A percentile compares a stretch with the other conserved stretches of the same genome.
These are phyloP conservation scores for Zoanthus gigantus DNA, from an alignment of 92 coral and sea anemone genomes.

Conservation along the genomic window DNA sequence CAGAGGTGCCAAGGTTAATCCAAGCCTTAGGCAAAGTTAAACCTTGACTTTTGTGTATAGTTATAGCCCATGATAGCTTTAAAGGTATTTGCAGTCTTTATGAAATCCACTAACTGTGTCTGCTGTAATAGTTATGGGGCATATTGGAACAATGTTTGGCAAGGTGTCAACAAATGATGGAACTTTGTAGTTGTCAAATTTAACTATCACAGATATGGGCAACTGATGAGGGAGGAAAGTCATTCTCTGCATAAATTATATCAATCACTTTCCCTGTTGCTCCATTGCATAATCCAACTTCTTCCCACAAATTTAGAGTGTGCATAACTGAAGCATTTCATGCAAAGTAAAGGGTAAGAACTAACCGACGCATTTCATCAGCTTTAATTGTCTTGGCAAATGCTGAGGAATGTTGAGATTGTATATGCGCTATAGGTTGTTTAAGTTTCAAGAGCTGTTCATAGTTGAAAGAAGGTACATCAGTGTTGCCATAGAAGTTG, in stretches of 20 bases:
- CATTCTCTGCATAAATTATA: conserved; percentile 7
- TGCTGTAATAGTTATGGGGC: conserved; percentile 45
- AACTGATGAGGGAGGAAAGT: conserved; percentile 30
- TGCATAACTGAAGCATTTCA: conserved; percentile 43
- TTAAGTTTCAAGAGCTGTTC: conserved; percentile 3
- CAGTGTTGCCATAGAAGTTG: not conserved
- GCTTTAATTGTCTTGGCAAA: not conserved
- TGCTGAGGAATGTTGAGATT: not conserved
- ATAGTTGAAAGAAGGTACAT: not conserved
- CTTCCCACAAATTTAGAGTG: conserved; percentile 34
- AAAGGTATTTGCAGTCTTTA: conserved; percentile 63
- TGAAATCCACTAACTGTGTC: not conserved
- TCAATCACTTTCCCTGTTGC: conserved; percentile 3
- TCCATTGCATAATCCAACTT: conserved; percentile 51
- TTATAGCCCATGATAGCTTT: conserved; percentile 68
- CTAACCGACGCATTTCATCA: not conserved
- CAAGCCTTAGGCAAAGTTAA: not conserved
- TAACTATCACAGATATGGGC: conserved; percentile 47
- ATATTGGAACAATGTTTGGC: conserved; percentile 46
- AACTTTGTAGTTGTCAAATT: conserved; percentile 46
- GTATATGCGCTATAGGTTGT: conserved; percentile 11
- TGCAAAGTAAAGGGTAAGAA: not conserved
- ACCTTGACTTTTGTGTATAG: conserved; percentile 56
- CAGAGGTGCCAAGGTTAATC: conserved; percentile 1
- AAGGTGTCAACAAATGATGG: conserved; percentile 35